Base-by-base conservation (phyloP, 2,113 vertebrate species). In the Gavia stellata region DNA sequence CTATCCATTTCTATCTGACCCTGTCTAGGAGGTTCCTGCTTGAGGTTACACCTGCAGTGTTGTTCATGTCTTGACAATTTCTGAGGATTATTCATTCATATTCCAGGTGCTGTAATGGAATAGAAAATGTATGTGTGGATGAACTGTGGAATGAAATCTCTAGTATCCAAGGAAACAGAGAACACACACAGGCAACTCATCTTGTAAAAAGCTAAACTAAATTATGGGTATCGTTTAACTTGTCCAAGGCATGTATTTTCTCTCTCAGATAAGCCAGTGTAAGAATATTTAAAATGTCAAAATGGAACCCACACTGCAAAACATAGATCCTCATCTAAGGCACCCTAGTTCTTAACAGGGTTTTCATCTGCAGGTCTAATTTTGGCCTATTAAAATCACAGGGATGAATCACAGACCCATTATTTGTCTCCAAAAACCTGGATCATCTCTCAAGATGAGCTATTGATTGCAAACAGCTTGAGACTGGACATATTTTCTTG, bases 161-260 rank as follows among this genome's bases (percentile, higher is more conserved):
- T 45, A 21, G 81, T 96, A 94, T 94, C 94, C 89, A 89, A 92
- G 93, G 91, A 94, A 96, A 96, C 86, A 61, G 65, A 82, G 45
- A 96, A 79, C 31, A 52, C 6, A 77, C 44, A 56, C 10, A 8
- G 38, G 49, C 47, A 92, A 78, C 20, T 81, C 40, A 17, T 89
- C 44, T 23, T 79, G 42, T 89, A 38, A 85, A 81, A 96, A 40
- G 29, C 49, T 75, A 81, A 94, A 78, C 9, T 12, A 67, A 87
- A 94, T 89, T 38, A 92, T 40, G 28, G 3, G 1, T 62, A 49
- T 77, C 2, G 2, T 86, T 90, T 81, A 94, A 29, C 42, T 88
- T 81, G 65, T 87, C 33, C 65, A 56, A 87, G 29, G 8, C 28
- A 47, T 63, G 71, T 77, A 81, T 25, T 81, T 61, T 92, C 34